A percentile compares a stretch with the other conserved stretches of the same genome.
These are phyloP conservation scores for Cygnus atratus DNA, from an alignment of 2,113 vertebrate genomes.

Conservation along the genomic window DNA sequence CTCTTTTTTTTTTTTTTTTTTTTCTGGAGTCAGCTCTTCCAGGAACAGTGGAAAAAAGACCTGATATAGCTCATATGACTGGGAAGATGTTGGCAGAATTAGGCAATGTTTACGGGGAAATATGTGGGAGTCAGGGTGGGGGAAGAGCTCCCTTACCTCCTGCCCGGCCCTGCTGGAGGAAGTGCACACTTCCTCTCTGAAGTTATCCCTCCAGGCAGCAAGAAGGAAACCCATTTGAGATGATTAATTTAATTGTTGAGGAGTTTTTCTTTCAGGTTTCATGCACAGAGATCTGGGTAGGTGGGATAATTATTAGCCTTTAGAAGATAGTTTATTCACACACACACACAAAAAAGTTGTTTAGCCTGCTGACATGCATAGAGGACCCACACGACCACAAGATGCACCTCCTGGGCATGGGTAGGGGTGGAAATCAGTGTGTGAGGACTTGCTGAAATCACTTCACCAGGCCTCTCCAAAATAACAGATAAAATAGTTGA, in stretches of 20 bases:
- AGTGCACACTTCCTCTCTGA: background rate
- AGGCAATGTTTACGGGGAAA: background rate
- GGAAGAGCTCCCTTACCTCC: background rate
- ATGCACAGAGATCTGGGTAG: background rate
- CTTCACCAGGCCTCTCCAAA: background rate
- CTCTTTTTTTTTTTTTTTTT: rapidly evolving
- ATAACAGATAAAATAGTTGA: background rate
- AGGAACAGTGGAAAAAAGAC: background rate
- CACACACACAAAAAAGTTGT: background rate
- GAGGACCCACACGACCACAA: background rate
- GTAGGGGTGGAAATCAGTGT: background rate
- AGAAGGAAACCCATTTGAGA: background rate
- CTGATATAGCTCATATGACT: background rate
- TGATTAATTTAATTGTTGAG: background rate
- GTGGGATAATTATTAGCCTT: background rate
- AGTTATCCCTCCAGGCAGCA: background rate
- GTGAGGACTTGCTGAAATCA: background rate
- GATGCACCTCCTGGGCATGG: background rate
- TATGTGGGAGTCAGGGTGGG: background rate
- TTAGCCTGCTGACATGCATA: background rate
- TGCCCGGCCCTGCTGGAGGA: background rate
- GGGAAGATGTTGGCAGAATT: background rate
- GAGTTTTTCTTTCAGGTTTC: background rate
- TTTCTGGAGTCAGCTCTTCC: background rate
- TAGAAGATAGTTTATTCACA: background rate